Base-by-base conservation (phyloP, 2,888 invertebrate genomes). In the Spatulosminthurus flaviceps region DNA sequence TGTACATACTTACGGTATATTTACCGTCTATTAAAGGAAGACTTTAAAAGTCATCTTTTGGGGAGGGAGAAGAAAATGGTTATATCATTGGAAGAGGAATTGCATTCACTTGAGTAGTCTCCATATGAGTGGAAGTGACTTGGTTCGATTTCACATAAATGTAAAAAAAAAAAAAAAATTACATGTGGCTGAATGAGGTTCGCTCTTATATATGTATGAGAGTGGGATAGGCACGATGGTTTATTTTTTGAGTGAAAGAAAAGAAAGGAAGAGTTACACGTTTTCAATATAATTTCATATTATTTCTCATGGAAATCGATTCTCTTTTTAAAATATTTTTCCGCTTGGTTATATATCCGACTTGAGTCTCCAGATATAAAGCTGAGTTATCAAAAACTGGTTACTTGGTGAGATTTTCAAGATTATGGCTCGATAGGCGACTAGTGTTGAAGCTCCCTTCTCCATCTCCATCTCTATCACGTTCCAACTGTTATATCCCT, bases 321-420 rank as follows among this genome's bases (percentile, higher is more conserved):
- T 74, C 75, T 76, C 66, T 81, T 78, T 77, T 79, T 61, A 79
- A 79, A 80, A 80, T 77, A 77, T 77, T 81, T 81, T 78, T 78
- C 78, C 78, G 81, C 79, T 76, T 76, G 76, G 71, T 71, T 70
- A n/a, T n/a, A n/a, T n/a, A 78, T 78, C 75, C 80, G 21, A 64
- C 78, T 73, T 72, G 67, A 80, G 79, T 67, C 64, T 42, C 60
- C 61, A 71, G 70, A 77, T 76, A 61, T 77, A 70, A 78, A 78
- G 81, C 82, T 82, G 82, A 82, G 73, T 81, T 81, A 80, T 82
- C 82, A 81, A 78, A 82, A 82, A 81, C 66, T 82, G 66, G 81
- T 78, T 77, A 78, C 80, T 81, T 78, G 79, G 81, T 80, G 78
- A 81, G 82, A 81, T 82, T 82, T 81, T 79, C 19, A 77, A 82